These are phyloP conservation scores for Oasisia sp. DNA, from an alignment of 2,888 invertebrate species.

Conservation along the genomic window DNA sequence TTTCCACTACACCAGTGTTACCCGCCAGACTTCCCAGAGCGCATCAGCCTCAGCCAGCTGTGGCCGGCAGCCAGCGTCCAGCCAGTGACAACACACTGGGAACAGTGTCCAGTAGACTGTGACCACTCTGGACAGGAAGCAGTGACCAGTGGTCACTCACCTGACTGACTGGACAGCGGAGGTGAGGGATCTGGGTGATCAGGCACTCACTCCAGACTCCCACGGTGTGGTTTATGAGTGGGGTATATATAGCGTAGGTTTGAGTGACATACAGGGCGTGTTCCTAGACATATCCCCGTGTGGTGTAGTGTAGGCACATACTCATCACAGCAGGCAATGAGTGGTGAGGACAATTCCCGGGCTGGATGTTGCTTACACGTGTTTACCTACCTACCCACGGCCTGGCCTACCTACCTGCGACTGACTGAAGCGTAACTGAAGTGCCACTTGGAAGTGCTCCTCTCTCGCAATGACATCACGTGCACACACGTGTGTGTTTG, in stretches of 20 bases:
- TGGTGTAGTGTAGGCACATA: neutral
- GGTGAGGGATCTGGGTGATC: neutral
- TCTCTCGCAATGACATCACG: neutral
- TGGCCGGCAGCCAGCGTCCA: neutral
- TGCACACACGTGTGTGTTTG: neutral
- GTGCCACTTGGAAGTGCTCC: neutral
- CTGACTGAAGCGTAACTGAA: neutral
- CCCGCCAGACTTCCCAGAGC: neutral
- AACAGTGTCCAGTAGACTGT: neutral
- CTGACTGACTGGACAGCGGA: neutral
- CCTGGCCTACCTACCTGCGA: neutral
- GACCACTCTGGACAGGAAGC: neutral
- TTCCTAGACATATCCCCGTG: neutral
- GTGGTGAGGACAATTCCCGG: neutral
- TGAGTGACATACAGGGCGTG: neutral
- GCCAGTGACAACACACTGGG: neutral
- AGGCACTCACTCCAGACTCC: neutral
- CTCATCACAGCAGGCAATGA: neutral
- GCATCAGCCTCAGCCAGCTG: neutral
- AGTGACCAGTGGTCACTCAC: neutral
- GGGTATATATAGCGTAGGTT: neutral
- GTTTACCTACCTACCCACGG: neutral
- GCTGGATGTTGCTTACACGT: neutral
- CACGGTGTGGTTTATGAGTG: neutral
- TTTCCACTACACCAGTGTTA: neutral